A percentile compares a stretch with the other conserved stretches of the same genome.
phyloP scores from a whole-genome alignment of 2,113 vertebrate genomes.

The Laterallus jamaicensis region DNA sequence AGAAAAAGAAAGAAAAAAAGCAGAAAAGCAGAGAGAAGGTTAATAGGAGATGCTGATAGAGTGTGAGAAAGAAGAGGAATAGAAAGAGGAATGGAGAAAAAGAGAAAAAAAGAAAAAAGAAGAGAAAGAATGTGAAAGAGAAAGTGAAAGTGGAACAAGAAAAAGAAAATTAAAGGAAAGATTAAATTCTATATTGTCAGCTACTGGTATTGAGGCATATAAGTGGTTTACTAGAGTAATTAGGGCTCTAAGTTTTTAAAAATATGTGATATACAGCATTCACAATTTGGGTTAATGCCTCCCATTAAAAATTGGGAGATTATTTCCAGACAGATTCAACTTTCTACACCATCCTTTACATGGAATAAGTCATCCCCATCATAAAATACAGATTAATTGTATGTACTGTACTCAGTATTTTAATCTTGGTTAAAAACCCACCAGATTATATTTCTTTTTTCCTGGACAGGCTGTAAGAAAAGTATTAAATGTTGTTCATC shows the following conservation, averaged over 20 bases:
- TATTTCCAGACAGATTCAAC: constrained; percentile 66
- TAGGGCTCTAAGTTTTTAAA: constrained; percentile 7
- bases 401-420: constrained; percentile 61
- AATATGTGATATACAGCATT: constrained; percentile 26
- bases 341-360: constrained; percentile 61
- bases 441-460: constrained; percentile 23
- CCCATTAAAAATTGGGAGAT: constrained; percentile 51
- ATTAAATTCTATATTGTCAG: constrained; percentile 2
- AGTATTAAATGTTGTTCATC: constrained; percentile 10
- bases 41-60: not conserved
- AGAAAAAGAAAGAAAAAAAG: not conserved
- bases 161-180: not conserved
- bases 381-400: constrained; percentile 64
- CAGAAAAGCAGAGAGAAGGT: not conserved
- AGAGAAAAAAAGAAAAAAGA: not conserved
- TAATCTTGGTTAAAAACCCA: constrained; percentile 56
- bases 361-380: constrained; percentile 43
- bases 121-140: not conserved
- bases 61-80: no score
- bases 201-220: constrained; percentile 18
- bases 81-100: not conserved
- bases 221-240: constrained; percentile 66
- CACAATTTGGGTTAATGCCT: constrained; percentile 53
- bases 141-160: not conserved
- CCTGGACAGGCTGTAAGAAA: constrained; percentile 13